Evolutionary conservation across 1,140 invertebrate genomes (phyloP), one percentile per base, ranked within the genome.

Genomic region (Manduca sexta): DNA sequence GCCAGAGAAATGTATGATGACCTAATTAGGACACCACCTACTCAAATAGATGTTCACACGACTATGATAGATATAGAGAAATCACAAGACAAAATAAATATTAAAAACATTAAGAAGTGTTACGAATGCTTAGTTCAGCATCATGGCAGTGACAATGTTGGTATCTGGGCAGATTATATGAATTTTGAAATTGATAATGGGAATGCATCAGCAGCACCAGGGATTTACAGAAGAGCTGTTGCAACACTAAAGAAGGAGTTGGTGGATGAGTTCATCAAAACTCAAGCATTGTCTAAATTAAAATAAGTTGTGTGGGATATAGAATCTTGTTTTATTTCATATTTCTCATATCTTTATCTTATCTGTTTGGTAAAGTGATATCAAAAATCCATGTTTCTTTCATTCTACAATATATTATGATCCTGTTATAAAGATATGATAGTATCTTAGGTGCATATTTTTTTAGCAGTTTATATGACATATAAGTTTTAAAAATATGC

Each of bases 251-350:
- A 81, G 37, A 81, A 77, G 56, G 69, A 80, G 51, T 48, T 79
- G 43, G 82, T 82, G 30, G 78, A 83, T 60, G 60, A 71, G 33
- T 85, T 85, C 49, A 76, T 85, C 14, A 82, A 73, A 72, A 50
- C 49, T 41, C 79, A 84, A 56, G 57, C 75, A 45, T 69, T 84
- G 60, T 53, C 64, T 15, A 78, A 74, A 79, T 52, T 71, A 60
- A 69, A 69, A 51, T 68, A 55, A 59, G 52, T 35, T 49, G 21
- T 5, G 8, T 26, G 21, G 4, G 8, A 26, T 8, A 5, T 26
- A 8, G 21, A 8, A n/a, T n/a, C n/a, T n/a, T 26, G 21, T 26
- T 26, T 26, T 26, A 26, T 26, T 26, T 26, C 1, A 1, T 26
- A 26, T 1, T n/a, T n/a, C n/a, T n/a, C n/a, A n/a, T n/a, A n/a